phyloP scores from a whole-genome alignment of 2,113 vertebrate species.

The Numida meleagris region DNA sequence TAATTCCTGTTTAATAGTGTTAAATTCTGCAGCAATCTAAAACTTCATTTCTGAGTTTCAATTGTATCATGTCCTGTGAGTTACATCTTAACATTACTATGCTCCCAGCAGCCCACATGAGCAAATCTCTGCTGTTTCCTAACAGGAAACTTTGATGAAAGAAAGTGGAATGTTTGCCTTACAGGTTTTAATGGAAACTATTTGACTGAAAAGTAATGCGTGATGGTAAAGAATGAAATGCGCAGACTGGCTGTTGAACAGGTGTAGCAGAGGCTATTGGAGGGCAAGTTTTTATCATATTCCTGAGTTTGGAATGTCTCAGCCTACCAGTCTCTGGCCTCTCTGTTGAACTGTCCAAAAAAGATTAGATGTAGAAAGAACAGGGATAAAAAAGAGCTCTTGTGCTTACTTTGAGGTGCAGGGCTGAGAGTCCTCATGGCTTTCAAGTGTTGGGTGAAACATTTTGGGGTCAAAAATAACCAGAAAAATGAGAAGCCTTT shows the following conservation, averaged over 20 bases:
- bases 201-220: background rate
- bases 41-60: conserved; percentile 36
- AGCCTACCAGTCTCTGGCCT: background rate
- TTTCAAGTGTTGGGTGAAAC: background rate
- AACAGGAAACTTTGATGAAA: background rate
- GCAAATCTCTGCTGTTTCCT: background rate
- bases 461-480: background rate
- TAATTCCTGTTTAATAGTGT: conserved; percentile 39
- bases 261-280: background rate
- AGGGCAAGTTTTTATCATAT: background rate
- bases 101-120: background rate
- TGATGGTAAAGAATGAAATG: background rate
- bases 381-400: background rate
- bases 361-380: background rate
- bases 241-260: background rate
- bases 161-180: background rate
- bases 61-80: background rate
- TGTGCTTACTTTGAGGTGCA: background rate
- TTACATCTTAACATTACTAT: background rate
- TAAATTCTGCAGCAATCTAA: conserved; percentile 53
- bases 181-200: background rate
- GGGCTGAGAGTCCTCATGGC: background rate
- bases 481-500: background rate
- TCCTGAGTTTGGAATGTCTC: background rate
- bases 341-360: background rate